Evolutionary conservation across 2,797 vertebrate genomes (phyloP), one percentile per base, ranked within the genome.

Genomic region (Botia almorhae): DNA sequence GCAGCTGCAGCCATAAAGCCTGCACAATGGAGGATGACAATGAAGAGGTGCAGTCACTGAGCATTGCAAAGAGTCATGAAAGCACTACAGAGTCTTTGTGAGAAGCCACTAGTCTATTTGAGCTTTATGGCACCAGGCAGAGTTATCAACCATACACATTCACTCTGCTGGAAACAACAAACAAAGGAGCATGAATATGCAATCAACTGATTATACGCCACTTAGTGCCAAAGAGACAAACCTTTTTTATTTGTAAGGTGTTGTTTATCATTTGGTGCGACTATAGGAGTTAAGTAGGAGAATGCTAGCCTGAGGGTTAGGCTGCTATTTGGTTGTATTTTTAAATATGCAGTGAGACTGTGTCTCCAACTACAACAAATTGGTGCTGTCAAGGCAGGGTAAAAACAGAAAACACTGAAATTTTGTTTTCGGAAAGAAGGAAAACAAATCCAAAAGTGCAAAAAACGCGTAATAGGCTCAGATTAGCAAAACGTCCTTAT

Each of bases 11-110:
- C 80, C 86, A 90, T 94, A 93, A 94, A 82, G 84, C 81, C 87
- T 87, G 86, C 90, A 93, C 90, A 91, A 90, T 91, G 88, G 87
- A 55, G 83, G 90, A 89, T 90, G 92, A 92, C 93, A 93, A 92
- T 92, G 91, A 92, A 90, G 88, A 89, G 89, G 86, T 86, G 82
- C 85, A 92, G 88, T 91, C 91, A 92, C 83, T 92, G 91, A 91
- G 87, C 88, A 90, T 79, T 74, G 85, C 88, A 87, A 87, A 91
- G 87, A 88, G 85, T 85, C 91, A 85, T 88, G 88, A 92, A 92
- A 91, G 86, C 84, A 86, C 85, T 51, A 83, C 87, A 75, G 87
- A 85, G 90, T 91, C 91, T 91, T 92, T 93, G 90, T 89, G 90
- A 85, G 86, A 87, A 91, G 84, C 85, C 87, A 90, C 78, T 67